Conservation (phyloP, 2,113 vertebrate species). For the Lophura nycthemera region DNA sequence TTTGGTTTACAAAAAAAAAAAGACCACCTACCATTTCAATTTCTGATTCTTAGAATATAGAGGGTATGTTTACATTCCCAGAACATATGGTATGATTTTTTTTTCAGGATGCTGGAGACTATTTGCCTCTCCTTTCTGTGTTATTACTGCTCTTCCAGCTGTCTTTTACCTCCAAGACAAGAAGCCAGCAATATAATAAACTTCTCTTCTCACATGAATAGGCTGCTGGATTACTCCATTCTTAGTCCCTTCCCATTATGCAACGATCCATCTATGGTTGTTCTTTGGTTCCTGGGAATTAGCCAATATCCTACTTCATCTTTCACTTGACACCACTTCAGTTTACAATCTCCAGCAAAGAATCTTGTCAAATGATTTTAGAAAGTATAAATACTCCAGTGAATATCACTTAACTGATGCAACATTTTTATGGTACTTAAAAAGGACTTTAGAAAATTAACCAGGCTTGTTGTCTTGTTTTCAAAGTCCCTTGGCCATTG, state of each 20-base stretch:
- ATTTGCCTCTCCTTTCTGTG: background rate
- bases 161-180: background rate
- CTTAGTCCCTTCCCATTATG: background rate
- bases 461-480: background rate
- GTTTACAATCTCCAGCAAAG: background rate
- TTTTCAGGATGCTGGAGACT: background rate
- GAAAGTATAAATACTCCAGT: background rate
- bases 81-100: background rate
- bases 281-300: background rate
- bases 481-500: background rate
- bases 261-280: constrained; percentile 23
- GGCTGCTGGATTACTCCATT: background rate
- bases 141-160: background rate
- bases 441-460: background rate
- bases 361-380: constrained; percentile 35
- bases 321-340: constrained; percentile 10
- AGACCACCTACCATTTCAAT: background rate
- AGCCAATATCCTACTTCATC: background rate
- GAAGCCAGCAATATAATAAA: background rate
- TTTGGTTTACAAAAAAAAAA: background rate
- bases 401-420: background rate
- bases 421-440: background rate
- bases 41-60: background rate
- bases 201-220: background rate
- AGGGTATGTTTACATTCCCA: background rate